Base-by-base conservation (phyloP, 2,113 vertebrate species). In the Coryphaenoides rupestris region DNA sequence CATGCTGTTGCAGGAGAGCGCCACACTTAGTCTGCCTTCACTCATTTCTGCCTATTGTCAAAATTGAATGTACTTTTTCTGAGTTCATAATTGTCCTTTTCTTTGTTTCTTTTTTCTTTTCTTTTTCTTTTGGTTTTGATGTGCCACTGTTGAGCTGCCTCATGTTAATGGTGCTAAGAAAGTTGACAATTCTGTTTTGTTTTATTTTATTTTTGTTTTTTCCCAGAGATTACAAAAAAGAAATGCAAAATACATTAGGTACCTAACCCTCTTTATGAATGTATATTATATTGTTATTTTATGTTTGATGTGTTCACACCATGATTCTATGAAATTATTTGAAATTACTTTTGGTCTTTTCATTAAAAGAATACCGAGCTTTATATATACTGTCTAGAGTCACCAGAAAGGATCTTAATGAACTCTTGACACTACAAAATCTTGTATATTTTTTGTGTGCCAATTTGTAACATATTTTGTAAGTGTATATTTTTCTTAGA, bases 401-500 rank as follows among this genome's bases (percentile, higher is more conserved):
- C 93, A 93, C 93, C 94, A 93, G 93, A 96, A 93, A 94, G 95
- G 98, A 96, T 96, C 95, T 95, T 98, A 96, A 95, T 92, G 93
- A 96, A 95, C 95, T 96, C 93, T 98, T 94, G 92, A 98, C 94
- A 92, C 94, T 78, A 96, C 94, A 96, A 96, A 98, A 97, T 97
- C 95, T 98, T 98, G 97, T 99, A 98, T 99, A 99, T 99, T 99
- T 99, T 99, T 99, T 98, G 96, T 97, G 97, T 99, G 96, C 95
- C 95, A 96, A 98, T 99, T 99, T 99, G 97, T 99, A 99, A 98
- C 93, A 99, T 99, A 99, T 99, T 99, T 99, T 99, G 95, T 99
- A 99, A 96, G 95, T 99, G 97, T 98, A 96, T 99, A 99, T 99
- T 99, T 99, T 99, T 99, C 95, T 98, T 98, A 99, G 97, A 91